These are phyloP conservation scores for Hydrozoanthus gracilis DNA, from an alignment of 92 coral and sea anemone species.

Conservation along the genomic window DNA sequence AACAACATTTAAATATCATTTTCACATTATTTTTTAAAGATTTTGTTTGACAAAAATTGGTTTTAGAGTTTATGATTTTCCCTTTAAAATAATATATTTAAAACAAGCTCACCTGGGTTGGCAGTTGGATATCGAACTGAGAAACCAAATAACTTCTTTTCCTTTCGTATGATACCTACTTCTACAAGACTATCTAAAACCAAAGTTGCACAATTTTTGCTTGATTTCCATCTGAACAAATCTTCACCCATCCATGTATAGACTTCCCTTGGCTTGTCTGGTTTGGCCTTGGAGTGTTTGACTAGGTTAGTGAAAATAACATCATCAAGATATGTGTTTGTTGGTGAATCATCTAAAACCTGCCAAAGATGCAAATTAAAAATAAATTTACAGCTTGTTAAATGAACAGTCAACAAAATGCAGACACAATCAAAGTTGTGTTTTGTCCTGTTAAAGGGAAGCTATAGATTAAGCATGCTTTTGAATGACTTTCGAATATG, in stretches of 20 bases:
- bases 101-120: conserved; percentile 24
- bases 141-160: conserved; percentile 45
- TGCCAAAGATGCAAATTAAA: background rate
- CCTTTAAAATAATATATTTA: background rate
- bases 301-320: conserved; percentile 24
- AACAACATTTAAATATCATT: too few relatives aligned
- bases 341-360: conserved; percentile 48
- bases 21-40: too few relatives aligned
- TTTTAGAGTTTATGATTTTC: too few relatives aligned
- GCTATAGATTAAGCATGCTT: too few relatives aligned
- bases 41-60: too few relatives aligned
- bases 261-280: conserved; percentile 50
- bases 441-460: too few relatives aligned
- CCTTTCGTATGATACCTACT: conserved; percentile 29
- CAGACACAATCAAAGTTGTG: too few relatives aligned
- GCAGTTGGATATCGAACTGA: conserved; percentile 43
- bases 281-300: conserved; percentile 28
- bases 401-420: too few relatives aligned
- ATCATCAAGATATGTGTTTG: conserved; percentile 44
- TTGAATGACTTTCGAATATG: too few relatives aligned
- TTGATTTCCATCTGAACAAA: conserved; percentile 36
- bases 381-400: background rate
- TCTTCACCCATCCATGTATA: conserved; percentile 42
- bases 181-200: conserved; percentile 49
- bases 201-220: conserved; percentile 44